Evolutionary conservation across 2,888 invertebrate genomes (phyloP), one percentile per base, ranked within the genome.

Genomic region (Chydorus sphaericus): DNA sequence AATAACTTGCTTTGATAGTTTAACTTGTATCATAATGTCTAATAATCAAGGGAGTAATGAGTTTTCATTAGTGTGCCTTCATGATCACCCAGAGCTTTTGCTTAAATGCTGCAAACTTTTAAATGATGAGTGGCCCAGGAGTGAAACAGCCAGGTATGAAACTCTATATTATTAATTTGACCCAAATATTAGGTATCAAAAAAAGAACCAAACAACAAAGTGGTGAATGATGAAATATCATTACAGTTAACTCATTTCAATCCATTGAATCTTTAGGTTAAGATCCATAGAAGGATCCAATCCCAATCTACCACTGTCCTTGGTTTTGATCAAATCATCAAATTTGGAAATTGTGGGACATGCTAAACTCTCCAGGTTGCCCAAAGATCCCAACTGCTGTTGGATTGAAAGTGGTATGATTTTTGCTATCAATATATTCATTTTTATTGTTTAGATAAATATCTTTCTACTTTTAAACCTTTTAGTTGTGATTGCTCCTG

Each of bases 101-200:
- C 74, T 75, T 66, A 75, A 80, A 65, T 85, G 86, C 66, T 85
- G 84, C 67, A 75, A 77, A 62, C 72, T 89, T 57, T 79, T 89
- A 61, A 89, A 89, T 68, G 79, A 81, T n/a, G 86, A 89, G 75
- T 89, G 89, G 89, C 84, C 83, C 60, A 76, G 88, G 63, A 86
- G 87, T 65, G 80, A 82, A 68, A 81, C 81, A 36, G 85, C 86
- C 57, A 76, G 89, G 74, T 74, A 66, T 44, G 61, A 29, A 20
- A 11, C 26, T 49, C 5, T 5, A 5, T 50, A 14, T 50, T 10
- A 30, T 30, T 29, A 5, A 3, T 30, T 50, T 36, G 37, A n/a
- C 14, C 37, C 3, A 3, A 36, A 36, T 36, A n/a, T 36, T 14
- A n/a, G n/a, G n/a, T n/a, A n/a, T n/a, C n/a, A n/a, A n/a, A n/a